These are phyloP conservation scores for Tachina lurida DNA, from an alignment of 2,888 invertebrate species.

Conservation along the genomic window DNA sequence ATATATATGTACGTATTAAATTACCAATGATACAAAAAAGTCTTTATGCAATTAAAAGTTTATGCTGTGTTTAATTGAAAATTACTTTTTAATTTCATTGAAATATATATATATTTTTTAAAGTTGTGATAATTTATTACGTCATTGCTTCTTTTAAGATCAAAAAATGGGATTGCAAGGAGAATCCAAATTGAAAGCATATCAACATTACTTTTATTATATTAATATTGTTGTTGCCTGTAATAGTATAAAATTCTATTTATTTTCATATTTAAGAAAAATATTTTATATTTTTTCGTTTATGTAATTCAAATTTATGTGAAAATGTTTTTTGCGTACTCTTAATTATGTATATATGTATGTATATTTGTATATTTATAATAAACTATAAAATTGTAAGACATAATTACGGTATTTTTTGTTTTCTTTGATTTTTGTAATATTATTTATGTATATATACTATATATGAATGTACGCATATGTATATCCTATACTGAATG, in stretches of 20 bases:
- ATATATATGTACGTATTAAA: constrained; percentile 40
- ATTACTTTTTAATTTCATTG: constrained; percentile 38
- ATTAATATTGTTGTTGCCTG: constrained; percentile 15
- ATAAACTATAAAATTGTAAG: constrained; percentile 65
- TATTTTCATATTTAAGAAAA: constrained; percentile 45
- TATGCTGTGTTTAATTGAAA: constrained; percentile 29
- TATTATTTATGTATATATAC: constrained; percentile 35
- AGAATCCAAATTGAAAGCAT: constrained; percentile 20
- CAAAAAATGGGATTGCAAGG: background rate
- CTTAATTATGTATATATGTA: constrained; percentile 37
- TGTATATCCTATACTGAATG: constrained; percentile 78
- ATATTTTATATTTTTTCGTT: constrained; percentile 47
- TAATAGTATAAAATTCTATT: constrained; percentile 38
- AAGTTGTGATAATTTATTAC: constrained; percentile 36
- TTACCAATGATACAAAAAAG: constrained; percentile 56
- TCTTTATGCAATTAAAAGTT: constrained; percentile 48
- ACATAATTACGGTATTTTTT: constrained; percentile 55
- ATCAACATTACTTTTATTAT: background rate
- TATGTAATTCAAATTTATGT: constrained; percentile 30
- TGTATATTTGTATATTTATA: constrained; percentile 67
- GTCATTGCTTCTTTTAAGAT: background rate
- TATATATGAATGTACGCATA: constrained; percentile 70
- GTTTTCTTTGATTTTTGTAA: constrained; percentile 52
- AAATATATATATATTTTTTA: constrained; percentile 51
- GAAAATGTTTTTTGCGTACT: constrained; percentile 24